Conservation (phyloP, 1,140 invertebrate species). For the Bradysia coprophila region DNA sequence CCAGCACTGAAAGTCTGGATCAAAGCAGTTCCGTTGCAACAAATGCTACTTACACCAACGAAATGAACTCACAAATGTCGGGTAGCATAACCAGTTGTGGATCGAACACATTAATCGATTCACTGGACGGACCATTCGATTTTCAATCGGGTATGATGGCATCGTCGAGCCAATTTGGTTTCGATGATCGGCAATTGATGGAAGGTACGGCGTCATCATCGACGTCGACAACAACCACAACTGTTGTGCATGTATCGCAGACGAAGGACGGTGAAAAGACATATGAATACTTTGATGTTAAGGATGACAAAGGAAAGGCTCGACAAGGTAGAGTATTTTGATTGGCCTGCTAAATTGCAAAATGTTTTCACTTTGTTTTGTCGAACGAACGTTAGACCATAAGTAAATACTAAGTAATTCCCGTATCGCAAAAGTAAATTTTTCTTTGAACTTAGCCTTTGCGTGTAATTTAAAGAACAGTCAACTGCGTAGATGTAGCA, state of each 20-base stretch:
- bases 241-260: too few relatives aligned
- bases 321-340: too few relatives aligned
- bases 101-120: conserved; percentile 22
- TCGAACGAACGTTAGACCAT: too few relatives aligned
- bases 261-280: background rate
- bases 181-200: background rate
- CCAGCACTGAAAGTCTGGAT: conserved; percentile 47
- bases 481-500: too few relatives aligned
- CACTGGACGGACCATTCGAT: conserved; percentile 5
- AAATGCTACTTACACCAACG: conserved; percentile 64
- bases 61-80: conserved; percentile 64
- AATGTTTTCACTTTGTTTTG: too few relatives aligned
- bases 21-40: conserved; percentile 58
- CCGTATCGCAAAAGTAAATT: too few relatives aligned
- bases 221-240: background rate
- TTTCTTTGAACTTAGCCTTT: too few relatives aligned
- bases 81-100: conserved; percentile 51
- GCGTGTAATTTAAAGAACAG: too few relatives aligned
- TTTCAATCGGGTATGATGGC: background rate
- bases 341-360: too few relatives aligned
- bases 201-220: background rate
- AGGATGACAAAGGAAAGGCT: too few relatives aligned
- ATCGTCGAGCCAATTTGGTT: background rate
- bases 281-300: background rate
- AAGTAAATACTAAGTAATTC: too few relatives aligned